Evolutionary conservation across 1,140 invertebrate genomes (phyloP).

Genomic region (Apis laboriosa): DNA sequence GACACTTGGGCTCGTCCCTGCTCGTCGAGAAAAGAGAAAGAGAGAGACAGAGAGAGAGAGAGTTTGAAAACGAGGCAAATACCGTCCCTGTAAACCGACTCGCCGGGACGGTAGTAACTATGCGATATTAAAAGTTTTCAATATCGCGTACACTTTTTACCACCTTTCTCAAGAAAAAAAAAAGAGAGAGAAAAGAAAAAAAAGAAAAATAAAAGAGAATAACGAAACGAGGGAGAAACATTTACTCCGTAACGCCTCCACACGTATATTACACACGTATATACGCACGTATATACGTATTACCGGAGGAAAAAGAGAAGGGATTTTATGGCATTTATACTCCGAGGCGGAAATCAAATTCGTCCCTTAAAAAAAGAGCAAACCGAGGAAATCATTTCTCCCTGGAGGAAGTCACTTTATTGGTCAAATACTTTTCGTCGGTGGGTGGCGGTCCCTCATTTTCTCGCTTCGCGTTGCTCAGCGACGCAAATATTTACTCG

Average conservation of each 20-base stretch:
- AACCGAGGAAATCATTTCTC: neutral
- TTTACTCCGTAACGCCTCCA: neutral
- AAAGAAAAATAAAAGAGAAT: neutral
- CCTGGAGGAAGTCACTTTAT: constrained; percentile 6
- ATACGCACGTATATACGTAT: neutral
- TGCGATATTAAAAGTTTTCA: constrained; percentile 19
- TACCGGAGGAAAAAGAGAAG: neutral
- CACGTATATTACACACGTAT: neutral
- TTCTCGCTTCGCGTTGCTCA: constrained; percentile 33
- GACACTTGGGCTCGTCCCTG: constrained; percentile 47
- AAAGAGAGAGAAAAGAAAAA: neutral
- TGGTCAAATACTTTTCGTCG: neutral
- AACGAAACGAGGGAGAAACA: neutral
- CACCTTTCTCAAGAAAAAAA: neutral
- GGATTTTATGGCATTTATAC: neutral
- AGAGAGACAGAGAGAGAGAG: too few species aligned
- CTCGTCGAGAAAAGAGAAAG: neutral
- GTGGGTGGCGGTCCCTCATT: constrained; percentile 22
- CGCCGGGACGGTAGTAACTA: neutral
- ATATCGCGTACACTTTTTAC: neutral
- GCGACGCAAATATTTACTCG: constrained; percentile 49
- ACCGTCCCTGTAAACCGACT: neutral
- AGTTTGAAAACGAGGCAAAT: constrained; percentile 3
- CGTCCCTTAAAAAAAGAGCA: neutral
- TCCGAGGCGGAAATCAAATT: neutral